A percentile compares a stretch with the other conserved stretches of the same genome.
Conservation (phyloP, 2,888 invertebrate species). For the Harpagoxenus sublaevis region DNA sequence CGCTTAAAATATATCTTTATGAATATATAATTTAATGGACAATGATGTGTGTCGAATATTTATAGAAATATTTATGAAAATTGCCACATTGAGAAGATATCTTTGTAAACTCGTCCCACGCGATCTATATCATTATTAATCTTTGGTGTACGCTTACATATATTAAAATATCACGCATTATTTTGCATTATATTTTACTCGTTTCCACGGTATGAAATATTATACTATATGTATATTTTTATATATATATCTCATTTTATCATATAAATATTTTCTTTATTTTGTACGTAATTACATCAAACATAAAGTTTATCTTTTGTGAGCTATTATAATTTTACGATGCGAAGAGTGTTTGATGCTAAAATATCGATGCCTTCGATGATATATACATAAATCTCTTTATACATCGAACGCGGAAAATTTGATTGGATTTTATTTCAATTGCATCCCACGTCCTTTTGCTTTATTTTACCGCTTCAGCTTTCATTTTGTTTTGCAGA, state of each 20-base stretch:
- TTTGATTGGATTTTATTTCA: conserved; percentile 49
- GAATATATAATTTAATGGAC: conserved; percentile 6
- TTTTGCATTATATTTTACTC: not conserved
- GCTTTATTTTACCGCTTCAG: conserved; percentile 41
- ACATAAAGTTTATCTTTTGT: not conserved
- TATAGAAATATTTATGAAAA: conserved; percentile 10
- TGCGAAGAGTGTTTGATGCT: conserved; percentile 5
- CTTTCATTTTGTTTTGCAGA: conserved; percentile 43
- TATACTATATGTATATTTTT: not conserved
- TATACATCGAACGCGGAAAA: conserved; percentile 56
- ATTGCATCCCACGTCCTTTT: conserved; percentile 41
- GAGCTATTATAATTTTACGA: conserved; percentile 1
- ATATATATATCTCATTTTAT: not conserved
- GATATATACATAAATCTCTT: conserved; percentile 53
- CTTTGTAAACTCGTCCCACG: not conserved
- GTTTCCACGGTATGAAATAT: not conserved
- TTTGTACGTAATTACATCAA: not conserved
- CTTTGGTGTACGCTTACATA: not conserved
- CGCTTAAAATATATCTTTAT: conserved; percentile 8
- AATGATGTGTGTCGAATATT: not conserved
- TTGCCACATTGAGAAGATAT: not conserved
- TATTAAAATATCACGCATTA: conserved; percentile 12
- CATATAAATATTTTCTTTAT: not conserved
- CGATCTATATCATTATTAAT: conserved; percentile 7
- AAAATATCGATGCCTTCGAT: conserved; percentile 9